Conservation (phyloP, 2,888 invertebrate species). For the Rhagophthalmus giganteus region DNA sequence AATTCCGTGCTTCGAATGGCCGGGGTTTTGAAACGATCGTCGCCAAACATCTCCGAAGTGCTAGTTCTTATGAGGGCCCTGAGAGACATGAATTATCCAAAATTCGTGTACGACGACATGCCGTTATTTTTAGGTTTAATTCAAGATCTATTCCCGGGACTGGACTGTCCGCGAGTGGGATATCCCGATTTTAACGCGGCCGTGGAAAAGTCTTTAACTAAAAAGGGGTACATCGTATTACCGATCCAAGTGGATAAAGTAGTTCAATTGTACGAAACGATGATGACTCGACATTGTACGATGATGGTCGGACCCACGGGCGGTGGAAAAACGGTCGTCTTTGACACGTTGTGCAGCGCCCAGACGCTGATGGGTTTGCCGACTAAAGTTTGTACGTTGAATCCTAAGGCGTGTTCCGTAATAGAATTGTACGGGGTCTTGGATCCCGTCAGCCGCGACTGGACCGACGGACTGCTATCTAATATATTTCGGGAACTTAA, state of each 20-base stretch:
- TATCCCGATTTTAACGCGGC: conserved; percentile 86
- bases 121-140: conserved; percentile 86
- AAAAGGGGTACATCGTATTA: conserved; percentile 69
- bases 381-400: conserved; percentile 79
- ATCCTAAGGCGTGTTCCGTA: conserved; percentile 90
- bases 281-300: conserved; percentile 91
- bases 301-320: conserved; percentile 94
- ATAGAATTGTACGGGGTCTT: conserved; percentile 87
- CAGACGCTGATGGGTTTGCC: conserved; percentile 74
- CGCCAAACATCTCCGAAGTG: conserved; percentile 79
- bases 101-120: conserved; percentile 90
- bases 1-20: conserved; percentile 92
- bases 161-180: conserved; percentile 85
- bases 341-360: conserved; percentile 75
- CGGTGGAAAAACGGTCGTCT: conserved; percentile 87
- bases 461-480: conserved; percentile 91
- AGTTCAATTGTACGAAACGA: conserved; percentile 89
- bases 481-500: conserved; percentile 91
- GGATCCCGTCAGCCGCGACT: conserved; percentile 84
- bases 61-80: conserved; percentile 89
- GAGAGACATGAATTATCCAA: conserved; percentile 91
- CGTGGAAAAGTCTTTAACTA: conserved; percentile 68
- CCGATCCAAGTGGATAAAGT: conserved; percentile 66
- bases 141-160: conserved; percentile 85
- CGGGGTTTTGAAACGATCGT: conserved; percentile 79